Evolutionary conservation across 2,797 vertebrate species (phyloP).

Genomic region (Acropternis orthonyx): DNA sequence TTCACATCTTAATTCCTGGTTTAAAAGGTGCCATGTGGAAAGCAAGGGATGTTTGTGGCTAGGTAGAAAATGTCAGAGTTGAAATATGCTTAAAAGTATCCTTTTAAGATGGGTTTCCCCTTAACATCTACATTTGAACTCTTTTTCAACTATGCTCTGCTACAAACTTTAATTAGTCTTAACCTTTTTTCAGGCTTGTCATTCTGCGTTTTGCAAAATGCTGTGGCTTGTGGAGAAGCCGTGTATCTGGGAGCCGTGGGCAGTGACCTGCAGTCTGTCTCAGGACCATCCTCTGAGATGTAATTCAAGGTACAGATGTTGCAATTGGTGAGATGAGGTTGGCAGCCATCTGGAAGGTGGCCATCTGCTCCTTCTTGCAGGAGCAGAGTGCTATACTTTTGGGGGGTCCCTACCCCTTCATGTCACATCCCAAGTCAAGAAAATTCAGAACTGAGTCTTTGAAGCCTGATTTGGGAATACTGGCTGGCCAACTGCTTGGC

Average conservation of each 20-base stretch:
- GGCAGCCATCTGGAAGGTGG: background rate
- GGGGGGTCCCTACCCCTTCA: background rate
- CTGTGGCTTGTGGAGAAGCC: background rate
- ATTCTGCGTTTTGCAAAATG: constrained; percentile 11
- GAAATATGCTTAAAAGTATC: background rate
- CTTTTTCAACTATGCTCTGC: background rate
- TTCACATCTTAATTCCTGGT: background rate
- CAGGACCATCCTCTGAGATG: background rate
- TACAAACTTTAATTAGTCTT: background rate
- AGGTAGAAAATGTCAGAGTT: background rate
- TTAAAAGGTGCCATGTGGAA: background rate
- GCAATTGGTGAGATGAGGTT: background rate
- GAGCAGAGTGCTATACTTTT: background rate
- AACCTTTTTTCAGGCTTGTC: constrained; percentile 38
- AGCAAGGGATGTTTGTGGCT: background rate
- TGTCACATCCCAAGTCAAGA: constrained; percentile 19
- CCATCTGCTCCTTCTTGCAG: constrained; percentile 35
- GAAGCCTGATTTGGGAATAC: background rate
- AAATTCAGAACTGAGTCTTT: background rate
- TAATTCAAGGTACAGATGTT: constrained; percentile 6
- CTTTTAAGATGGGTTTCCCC: background rate
- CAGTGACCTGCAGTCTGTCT: constrained; percentile 33
- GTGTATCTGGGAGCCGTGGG: background rate
- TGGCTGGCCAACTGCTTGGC: background rate
- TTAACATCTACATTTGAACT: background rate